Evolutionary conservation across 2,113 vertebrate species (phyloP).

Genomic region (Tiliqua scincoides): DNA sequence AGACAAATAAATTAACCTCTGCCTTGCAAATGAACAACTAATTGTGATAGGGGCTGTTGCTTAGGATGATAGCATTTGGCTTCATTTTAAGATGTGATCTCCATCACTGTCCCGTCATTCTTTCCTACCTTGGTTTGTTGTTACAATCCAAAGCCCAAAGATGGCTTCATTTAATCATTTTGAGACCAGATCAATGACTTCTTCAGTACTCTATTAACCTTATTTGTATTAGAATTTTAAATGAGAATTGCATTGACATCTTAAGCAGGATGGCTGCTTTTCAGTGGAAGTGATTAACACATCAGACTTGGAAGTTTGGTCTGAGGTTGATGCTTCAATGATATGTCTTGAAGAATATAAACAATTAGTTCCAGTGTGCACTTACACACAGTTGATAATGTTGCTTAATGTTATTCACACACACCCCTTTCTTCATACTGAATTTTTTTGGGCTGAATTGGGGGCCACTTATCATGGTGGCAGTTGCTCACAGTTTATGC

Average conservation of each 20-base stretch:
- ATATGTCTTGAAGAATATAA: neutral
- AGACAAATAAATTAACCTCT: slow-evolving; percentile 14
- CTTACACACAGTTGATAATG: neutral
- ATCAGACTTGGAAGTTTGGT: neutral
- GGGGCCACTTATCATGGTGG: neutral
- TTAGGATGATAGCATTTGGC: neutral
- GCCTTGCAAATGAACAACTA: neutral
- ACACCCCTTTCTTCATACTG: neutral
- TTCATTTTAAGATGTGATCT: neutral
- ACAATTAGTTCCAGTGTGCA: neutral
- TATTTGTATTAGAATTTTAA: slow-evolving; percentile 6
- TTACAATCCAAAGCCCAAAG: neutral
- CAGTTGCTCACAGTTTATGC: neutral
- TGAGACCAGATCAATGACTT: slow-evolving; percentile 12
- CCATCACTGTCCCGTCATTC: neutral
- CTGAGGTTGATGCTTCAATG: neutral
- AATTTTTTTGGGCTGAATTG: slow-evolving; percentile 1
- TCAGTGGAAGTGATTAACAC: slow-evolving; percentile 8
- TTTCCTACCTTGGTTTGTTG: neutral
- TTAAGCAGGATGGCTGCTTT: slow-evolving; percentile 9
- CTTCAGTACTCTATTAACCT: neutral
- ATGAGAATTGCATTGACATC: neutral
- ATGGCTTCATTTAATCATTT: neutral
- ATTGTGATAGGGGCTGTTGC: neutral
- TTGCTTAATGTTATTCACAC: neutral